Evolutionary conservation across 92 coral and sea anemone genomes (phyloP).

Genomic region (Actinostola sp.): DNA sequence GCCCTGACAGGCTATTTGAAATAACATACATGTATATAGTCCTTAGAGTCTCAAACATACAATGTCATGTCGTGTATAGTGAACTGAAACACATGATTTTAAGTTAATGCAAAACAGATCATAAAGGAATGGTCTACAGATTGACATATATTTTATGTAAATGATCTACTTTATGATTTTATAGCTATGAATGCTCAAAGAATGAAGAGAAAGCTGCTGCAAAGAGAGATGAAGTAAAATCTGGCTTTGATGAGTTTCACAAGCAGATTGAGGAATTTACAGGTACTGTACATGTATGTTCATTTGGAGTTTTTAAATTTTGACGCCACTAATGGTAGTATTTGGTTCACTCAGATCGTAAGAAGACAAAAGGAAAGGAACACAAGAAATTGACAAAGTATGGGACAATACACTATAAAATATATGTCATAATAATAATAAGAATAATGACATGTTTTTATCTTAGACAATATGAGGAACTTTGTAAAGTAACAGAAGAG

Average conservation of each 20-base stretch:
- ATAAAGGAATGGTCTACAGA: no score
- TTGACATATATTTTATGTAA: no score
- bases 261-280: conserved; percentile 68
- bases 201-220: conserved; percentile 77
- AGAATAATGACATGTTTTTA: no score
- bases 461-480: conserved; percentile 76
- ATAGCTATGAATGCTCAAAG: conserved; percentile 77
- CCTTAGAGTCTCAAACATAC: no score
- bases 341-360: conserved; percentile 75
- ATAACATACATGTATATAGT: no score
- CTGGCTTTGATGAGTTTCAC: conserved; percentile 77
- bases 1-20: no score
- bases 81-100: no score
- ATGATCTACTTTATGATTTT: no score
- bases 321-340: no score
- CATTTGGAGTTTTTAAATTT: not conserved
- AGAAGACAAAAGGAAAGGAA: conserved; percentile 77
- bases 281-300: conserved; percentile 34
- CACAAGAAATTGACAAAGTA: conserved; percentile 77
- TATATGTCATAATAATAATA: no score
- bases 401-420: not conserved
- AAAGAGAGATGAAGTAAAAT: conserved; percentile 79
- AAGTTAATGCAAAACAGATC: no score
- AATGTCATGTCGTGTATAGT: no score
- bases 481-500: conserved; percentile 74